Base-by-base conservation (phyloP, 2,888 invertebrate species). In the Terebella lapidaria region DNA sequence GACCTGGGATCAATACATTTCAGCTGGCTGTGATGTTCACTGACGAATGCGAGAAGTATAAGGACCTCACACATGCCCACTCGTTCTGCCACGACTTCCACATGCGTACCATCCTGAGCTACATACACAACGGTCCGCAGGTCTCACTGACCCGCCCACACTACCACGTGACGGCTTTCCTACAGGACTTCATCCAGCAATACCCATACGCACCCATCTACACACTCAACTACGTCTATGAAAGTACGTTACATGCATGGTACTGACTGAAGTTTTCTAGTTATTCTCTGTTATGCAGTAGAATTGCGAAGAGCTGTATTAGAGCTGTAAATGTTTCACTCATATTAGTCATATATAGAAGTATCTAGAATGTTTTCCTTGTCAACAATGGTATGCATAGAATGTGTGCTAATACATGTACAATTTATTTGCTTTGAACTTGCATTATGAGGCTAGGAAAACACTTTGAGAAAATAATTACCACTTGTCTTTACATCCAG, bases 71-170 rank as follows among this genome's bases (percentile, higher is more conserved):
- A 83, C 89, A 89, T 77, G 81, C 89, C 57, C 89, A 89, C 78
- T 89, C 89, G 2, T 89, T 89, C 74, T 87, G 88, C 0, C 89
- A 89, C 70, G 89, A 89, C 79, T 89, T 87, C 76, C 89, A 89
- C 76, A 79, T 89, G 61, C 83, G 89, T 42, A 85, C 85, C 60
- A 84, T 89, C 57, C 86, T 86, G 72, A 84, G 85, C 15, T 88
- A 87, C 71, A 54, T 62, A 20, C 27, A 30, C 4, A 25, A 45
- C 30, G 28, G 24, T 2, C 49, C 30, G 2, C 51, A 18, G 24
- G 26, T 24, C 22, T 52, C 66, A 2, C 63, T 77, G 4, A 74
- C 81, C 63, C 74, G 72, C 26, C 69, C 70, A 15, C 86, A 86
- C 46, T 90, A 89, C 76, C 88, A 90, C 75, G 81, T 89, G 3